Conservation (phyloP, 1,140 invertebrate species). For the Penaeus chinensis region DNA sequence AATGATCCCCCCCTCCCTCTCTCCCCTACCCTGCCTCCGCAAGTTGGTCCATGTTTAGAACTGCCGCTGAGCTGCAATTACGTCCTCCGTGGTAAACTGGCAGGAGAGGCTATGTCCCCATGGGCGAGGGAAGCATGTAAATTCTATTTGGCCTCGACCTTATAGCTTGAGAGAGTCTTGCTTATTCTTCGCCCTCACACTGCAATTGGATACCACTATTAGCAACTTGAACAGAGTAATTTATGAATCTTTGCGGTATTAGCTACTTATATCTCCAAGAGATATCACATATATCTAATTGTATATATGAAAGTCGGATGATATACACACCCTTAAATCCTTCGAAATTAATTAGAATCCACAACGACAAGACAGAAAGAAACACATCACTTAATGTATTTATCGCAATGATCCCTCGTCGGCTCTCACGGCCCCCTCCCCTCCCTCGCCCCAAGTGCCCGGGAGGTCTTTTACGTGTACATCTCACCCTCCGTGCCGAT, state of each 20-base stretch:
- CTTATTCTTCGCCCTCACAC: not conserved
- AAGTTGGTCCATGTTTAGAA: conserved; percentile 17
- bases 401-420: not conserved
- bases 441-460: too few relatives aligned
- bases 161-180: not conserved
- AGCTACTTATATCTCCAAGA: conserved; percentile 47
- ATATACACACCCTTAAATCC: conserved; percentile 29
- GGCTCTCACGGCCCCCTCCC: not conserved
- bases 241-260: conserved; percentile 54
- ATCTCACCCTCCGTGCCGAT: too few relatives aligned
- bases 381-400: conserved; percentile 8
- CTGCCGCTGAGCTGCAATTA: conserved; percentile 58
- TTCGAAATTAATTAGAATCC: conserved; percentile 46
- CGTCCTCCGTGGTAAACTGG: not conserved
- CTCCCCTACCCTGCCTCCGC: too few relatives aligned
- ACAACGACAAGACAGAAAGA: conserved; percentile 13
- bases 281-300: conserved; percentile 47
- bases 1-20: too few relatives aligned
- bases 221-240: conserved; percentile 49
- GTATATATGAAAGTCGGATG: conserved; percentile 31
- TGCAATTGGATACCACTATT: conserved; percentile 58
- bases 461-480: too few relatives aligned
- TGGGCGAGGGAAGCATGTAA: not conserved
- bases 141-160: not conserved
- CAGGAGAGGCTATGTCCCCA: not conserved